Base-by-base conservation (phyloP, 1,140 invertebrate species). In the Parapsyche elsis region DNA sequence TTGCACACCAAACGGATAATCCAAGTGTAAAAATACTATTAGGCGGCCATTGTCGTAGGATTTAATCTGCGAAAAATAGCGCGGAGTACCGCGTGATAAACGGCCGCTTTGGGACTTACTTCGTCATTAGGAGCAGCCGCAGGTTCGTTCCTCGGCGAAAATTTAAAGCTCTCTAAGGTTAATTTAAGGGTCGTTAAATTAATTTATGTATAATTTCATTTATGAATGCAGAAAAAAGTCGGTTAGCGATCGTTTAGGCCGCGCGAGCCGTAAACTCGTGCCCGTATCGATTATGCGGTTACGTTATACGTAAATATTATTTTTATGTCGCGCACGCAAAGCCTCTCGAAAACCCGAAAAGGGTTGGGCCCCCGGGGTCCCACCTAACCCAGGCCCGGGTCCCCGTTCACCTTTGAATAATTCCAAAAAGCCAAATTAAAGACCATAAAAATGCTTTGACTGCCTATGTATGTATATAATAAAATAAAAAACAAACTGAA, bases 361-460 rank as follows among this genome's bases (percentile, higher is more conserved):
- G 57, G 57, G 57, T 61, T 61, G 57, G 57, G 21, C 57, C 16
- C 19, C 14, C 1, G n/a, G 30, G 30, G 30, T 38, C 30, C 7
- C n/a, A n/a, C n/a, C n/a, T n/a, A n/a, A n/a, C n/a, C n/a, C n/a
- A n/a, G n/a, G n/a, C 30, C 30, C 30, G 30, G 30, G 2, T 38
- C 30, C 16, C 7, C 9, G 21, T 61, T 9, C 57, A 61, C 57
- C 30, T 16, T 45, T 23, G 64, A 67, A 78, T 78, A 78, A 78
- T 78, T 78, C 46, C 53, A 38, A 78, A 78, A 78, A 24, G 23
- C 45, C 76, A 71, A 78, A 78, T 78, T 70, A 78, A 78, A 70
- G 64, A 67, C 76, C 45, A 78, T 71, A 78, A 78, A 78, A 71
- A 71, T 45, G 30, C 46, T 71, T 78, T 78, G 49, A 78, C 46